Evolutionary conservation across 2,797 vertebrate species (phyloP).

Genomic region (Luscinia luscinia): DNA sequence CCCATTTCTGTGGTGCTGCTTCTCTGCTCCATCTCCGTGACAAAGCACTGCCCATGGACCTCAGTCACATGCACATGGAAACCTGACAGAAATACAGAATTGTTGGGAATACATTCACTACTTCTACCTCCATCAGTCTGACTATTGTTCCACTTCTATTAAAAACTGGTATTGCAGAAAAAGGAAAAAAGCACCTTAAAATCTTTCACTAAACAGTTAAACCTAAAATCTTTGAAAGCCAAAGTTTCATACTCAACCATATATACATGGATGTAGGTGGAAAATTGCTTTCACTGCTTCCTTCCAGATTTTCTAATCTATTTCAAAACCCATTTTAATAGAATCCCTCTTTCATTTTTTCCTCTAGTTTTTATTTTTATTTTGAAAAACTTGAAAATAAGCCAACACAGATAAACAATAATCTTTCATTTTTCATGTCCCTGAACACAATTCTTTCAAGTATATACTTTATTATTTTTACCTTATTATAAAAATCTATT

Average conservation of each 20-base stretch:
- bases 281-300: neutral
- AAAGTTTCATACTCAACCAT: neutral
- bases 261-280: neutral
- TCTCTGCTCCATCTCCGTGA: neutral
- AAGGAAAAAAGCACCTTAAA: neutral
- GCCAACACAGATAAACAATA: neutral
- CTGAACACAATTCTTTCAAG: neutral
- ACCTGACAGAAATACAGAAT: neutral
- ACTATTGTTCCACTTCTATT: neutral
- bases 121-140: neutral
- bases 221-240: neutral
- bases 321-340: neutral
- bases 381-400: neutral
- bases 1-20: neutral
- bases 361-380: neutral
- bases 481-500: rapidly evolving
- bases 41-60: neutral
- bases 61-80: neutral
- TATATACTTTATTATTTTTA: neutral
- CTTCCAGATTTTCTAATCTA: neutral
- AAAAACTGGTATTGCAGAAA: neutral
- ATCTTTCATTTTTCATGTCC: neutral
- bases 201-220: neutral
- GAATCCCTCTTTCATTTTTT: neutral
- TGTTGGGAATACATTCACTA: neutral